Evolutionary conservation across 1,140 invertebrate genomes (phyloP).

Genomic region (Helicoverpa armigera): DNA sequence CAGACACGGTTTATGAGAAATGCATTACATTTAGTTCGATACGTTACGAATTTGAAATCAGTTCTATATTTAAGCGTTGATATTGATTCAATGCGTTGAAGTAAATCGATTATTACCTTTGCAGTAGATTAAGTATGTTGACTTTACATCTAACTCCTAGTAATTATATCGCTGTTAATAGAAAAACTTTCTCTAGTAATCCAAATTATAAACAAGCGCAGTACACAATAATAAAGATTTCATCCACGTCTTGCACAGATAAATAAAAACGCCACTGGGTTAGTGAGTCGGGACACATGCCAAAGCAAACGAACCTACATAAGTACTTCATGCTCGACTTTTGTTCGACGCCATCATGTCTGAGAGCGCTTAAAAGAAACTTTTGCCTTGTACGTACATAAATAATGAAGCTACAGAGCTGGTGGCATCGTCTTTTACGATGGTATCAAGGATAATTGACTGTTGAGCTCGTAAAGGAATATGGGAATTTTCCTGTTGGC

Average conservation of each 20-base stretch:
- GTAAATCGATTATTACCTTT: neutral
- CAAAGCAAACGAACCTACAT: constrained; percentile 28
- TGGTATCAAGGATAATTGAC: constrained; percentile 16
- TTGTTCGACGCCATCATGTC: constrained; percentile 27
- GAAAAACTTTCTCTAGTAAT: neutral
- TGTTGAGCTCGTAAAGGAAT: neutral
- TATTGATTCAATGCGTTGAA: neutral
- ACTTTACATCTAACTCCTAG: too few species aligned
- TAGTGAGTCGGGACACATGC: constrained; percentile 35
- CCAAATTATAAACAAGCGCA: neutral
- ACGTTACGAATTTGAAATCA: neutral
- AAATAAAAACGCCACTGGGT: constrained; percentile 30
- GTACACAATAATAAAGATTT: constrained; percentile 5
- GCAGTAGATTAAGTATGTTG: too few species aligned
- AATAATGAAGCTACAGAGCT: constrained; percentile 17
- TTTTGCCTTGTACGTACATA: constrained; percentile 13
- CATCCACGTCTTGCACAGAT: neutral
- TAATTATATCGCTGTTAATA: neutral
- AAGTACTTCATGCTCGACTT: constrained; percentile 13
- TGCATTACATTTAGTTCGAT: neutral
- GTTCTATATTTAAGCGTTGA: neutral
- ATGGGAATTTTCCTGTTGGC: constrained; percentile 15
- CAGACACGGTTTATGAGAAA: too few species aligned
- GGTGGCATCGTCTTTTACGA: constrained; percentile 3
- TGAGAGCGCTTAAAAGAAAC: constrained; percentile 20